A percentile compares a stretch with the other conserved stretches of the same genome.
phyloP scores from a whole-genome alignment of 2,888 invertebrate genomes.

The Chymomyza procnemis region DNA sequence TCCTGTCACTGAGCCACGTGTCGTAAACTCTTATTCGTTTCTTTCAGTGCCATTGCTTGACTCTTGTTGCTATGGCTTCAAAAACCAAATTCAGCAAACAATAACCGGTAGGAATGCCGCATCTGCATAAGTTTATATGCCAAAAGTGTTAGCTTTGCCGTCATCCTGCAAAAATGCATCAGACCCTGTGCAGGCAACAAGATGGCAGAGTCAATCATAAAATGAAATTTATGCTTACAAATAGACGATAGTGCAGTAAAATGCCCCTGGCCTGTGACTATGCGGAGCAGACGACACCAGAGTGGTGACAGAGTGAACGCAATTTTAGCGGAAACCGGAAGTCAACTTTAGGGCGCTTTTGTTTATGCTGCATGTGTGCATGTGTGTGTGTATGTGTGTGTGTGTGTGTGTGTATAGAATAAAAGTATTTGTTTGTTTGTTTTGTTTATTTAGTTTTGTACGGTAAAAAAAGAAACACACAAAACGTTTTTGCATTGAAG shows the following conservation, averaged over 20 bases:
- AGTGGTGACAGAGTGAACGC: too few relatives aligned
- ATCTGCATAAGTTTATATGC: too few relatives aligned
- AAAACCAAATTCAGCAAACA: too few relatives aligned
- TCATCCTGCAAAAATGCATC: background rate
- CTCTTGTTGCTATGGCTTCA: too few relatives aligned
- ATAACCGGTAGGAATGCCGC: too few relatives aligned
- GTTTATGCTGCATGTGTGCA: too few relatives aligned
- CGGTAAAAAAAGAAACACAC: background rate
- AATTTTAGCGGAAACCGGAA: slow-evolving; percentile 61
- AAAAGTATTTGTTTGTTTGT: slow-evolving; percentile 14
- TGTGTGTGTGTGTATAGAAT: slow-evolving; percentile 23
- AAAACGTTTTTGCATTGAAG: background rate
- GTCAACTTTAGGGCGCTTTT: slow-evolving; percentile 68
- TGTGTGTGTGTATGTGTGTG: too few relatives aligned
- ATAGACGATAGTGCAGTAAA: slow-evolving; percentile 20
- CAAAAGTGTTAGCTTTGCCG: background rate
- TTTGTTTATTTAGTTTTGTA: slow-evolving; percentile 9
- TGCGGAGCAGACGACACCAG: too few relatives aligned
- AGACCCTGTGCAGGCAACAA: background rate
- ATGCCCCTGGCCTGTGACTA: too few relatives aligned
- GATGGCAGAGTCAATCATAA: slow-evolving; percentile 61
- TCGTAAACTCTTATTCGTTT: slow-evolving; percentile 10
- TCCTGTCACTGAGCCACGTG: slow-evolving; percentile 5
- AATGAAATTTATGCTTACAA: slow-evolving; percentile 53
- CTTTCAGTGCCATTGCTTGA: background rate